Base-by-base conservation (phyloP, 2,113 vertebrate species). In the Herpetotheres cachinnans region DNA sequence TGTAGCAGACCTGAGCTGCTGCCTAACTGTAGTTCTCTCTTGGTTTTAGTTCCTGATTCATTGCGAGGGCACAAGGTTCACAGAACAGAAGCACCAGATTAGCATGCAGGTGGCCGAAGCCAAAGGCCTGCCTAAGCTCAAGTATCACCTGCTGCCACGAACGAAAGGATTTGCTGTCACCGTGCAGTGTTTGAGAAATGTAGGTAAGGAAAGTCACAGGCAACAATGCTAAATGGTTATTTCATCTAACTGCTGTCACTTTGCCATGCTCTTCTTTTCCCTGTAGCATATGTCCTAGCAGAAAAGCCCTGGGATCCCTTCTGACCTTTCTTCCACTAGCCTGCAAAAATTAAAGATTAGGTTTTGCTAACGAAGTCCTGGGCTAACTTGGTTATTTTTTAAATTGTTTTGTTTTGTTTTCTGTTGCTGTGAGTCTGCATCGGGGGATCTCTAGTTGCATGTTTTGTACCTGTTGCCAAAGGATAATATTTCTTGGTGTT, bases 51-150 rank as follows among this genome's bases (percentile, higher is more conserved):
- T 99, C 96, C 98, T 99, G 97, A 99, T 99, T 81, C 98, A 98
- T 90, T 99, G 99, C 8, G 99, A 99, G 95, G 99, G 99, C 87
- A 99, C 99, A 0, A 99, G 99, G 50, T 99, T 99, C 97, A 99
- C 99, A 2, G 98, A 98, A 80, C 98, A 99, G 98, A 99, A 99
- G 91, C 99, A 99, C 93, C 97, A 98, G 95, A 98, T 99, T 97
- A 99, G 99, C 97, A 99, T 99, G 99, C 98, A 99, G 96, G 99
- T 99, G 82, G 99, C 99, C 1, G 98, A 99, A 93, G 98, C 98
- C 92, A 99, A 99, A 98, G 99, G 99, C 70, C 98, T 99, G 71
- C 99, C 99, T 65, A 98, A 99, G 95, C 99, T 99, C 65, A 99
- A 99, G 96, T 97, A 99, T 93, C 99, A 99, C 88, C 98, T 99